Percentiles rank a stretch among this genome's conserved stretches.
These are phyloP conservation scores for Eulimnadia texana DNA, from an alignment of 1,140 invertebrate genomes.

Conservation along the genomic window DNA sequence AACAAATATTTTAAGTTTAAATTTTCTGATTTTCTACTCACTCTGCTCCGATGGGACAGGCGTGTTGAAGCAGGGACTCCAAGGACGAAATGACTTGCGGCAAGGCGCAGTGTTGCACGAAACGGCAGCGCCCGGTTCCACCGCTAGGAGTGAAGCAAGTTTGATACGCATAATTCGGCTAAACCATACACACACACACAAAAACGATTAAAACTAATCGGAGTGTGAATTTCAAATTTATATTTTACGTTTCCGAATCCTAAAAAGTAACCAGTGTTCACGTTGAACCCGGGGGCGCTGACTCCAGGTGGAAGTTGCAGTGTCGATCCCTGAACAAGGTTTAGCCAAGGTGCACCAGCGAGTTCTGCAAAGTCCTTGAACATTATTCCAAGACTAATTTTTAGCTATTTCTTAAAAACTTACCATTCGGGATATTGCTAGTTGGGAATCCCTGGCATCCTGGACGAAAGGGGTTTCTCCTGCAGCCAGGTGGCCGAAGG, in stretches of 20 bases:
- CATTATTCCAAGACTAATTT: too few species aligned
- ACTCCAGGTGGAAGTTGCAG: neutral
- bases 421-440: neutral
- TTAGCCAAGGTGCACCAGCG: neutral
- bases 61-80: slow-evolving; percentile 9
- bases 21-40: slow-evolving; percentile 7
- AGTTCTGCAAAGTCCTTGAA: neutral
- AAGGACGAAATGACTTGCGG: slow-evolving; percentile 10
- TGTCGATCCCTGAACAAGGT: neutral
- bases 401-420: too few species aligned
- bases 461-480: neutral
- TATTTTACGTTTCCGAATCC: slow-evolving; percentile 5
- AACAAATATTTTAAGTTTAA: neutral
- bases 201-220: neutral
- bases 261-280: neutral
- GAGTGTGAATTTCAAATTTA: neutral
- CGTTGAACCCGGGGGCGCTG: neutral
- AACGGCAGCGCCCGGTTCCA: slow-evolving; percentile 10
- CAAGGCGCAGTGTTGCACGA: slow-evolving; percentile 16
- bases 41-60: slow-evolving; percentile 17
- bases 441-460: neutral
- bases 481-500: neutral
- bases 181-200: neutral
- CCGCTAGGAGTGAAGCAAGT: slow-evolving; percentile 12
- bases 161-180: slow-evolving; percentile 16